Evolutionary conservation across 2,797 vertebrate genomes (phyloP), one percentile per base, ranked within the genome.

Genomic region (Hydrocynus forskahlii): DNA sequence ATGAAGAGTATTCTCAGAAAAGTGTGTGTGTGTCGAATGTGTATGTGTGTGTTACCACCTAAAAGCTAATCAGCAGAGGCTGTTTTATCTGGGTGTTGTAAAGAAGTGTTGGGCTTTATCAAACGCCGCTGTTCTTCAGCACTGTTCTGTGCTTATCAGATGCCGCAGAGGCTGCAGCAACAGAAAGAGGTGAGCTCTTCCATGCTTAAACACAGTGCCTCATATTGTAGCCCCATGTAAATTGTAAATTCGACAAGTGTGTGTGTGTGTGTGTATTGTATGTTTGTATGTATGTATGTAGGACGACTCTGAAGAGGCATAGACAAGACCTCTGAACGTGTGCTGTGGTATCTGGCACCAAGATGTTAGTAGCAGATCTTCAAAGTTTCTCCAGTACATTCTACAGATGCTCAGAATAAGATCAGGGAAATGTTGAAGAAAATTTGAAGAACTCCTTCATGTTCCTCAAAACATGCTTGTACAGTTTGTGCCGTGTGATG

Each of bases 141-240:
- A 1, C 17, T 68, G 79, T 68, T 78, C 75, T 48, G 63, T 8
- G 60, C 70, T 81, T 74, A 76, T 84, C 83, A 84, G 74, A 77
- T 70, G 40, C 1, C 16, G 1, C 25, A 35, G 70, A 55, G 25
- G 38, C 55, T 71, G n/a, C 17, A 5, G 3, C 43, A 54, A 29
- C 62, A 60, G 75, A 29, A 23, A 70, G 66, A 50, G 23, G 35
- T 68, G 75, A 69, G 17, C 62, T 68, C 66, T 69, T 9, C 52
- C 81, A 76, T 81, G 43, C 45, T 52, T 57, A 66, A 71, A 69
- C 4, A 35, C 70, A 75, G 54, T n/a, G 13, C 71, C 60, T 50
- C 60, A 63, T 75, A 79, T 74, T 45, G 13, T 48, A 21, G 14
- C 19, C 63, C 67, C 75, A 83, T 62, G 63, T 83, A 64, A 83